These are phyloP conservation scores for Reticulitermes lucifugus DNA, from an alignment of 2,888 invertebrate species.

Conservation along the genomic window DNA sequence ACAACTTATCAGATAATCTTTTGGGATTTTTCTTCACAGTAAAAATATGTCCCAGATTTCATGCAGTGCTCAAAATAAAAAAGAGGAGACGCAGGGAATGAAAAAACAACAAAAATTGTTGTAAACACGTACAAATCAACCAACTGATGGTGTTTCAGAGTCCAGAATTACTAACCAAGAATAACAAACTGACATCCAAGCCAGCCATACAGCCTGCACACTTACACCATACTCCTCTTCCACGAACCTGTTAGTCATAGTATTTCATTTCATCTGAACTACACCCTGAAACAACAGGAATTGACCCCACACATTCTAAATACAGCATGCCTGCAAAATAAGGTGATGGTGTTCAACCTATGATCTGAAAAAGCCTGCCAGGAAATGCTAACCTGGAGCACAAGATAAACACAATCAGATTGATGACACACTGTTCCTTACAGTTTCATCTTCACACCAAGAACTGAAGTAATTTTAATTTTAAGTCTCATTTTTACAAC, in stretches of 20 bases:
- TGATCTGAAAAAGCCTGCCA: too few species aligned
- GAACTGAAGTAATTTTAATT: too few species aligned
- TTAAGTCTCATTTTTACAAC: too few species aligned
- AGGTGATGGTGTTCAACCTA: neutral
- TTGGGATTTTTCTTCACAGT: neutral
- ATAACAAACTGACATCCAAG: slow-evolving; percentile 13
- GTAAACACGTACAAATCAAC: neutral
- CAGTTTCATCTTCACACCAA: too few species aligned
- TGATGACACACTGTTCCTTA: too few species aligned
- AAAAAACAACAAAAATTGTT: neutral
- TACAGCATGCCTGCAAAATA: neutral
- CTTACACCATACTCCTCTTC: slow-evolving; percentile 8
- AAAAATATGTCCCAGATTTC: neutral
- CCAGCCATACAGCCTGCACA: slow-evolving; percentile 20
- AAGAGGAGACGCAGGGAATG: too few species aligned
- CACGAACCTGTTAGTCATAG: neutral
- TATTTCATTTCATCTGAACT: slow-evolving; percentile 18
- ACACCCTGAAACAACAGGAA: slow-evolving; percentile 31
- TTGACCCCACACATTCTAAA: neutral
- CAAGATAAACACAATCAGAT: too few species aligned
- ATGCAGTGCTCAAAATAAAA: slow-evolving; percentile 9
- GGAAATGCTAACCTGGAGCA: too few species aligned
- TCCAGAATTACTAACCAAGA: slow-evolving; percentile 20
- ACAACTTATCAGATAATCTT: neutral
- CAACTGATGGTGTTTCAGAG: neutral